Percentiles rank a stretch among this genome's conserved stretches.
Evolutionary conservation across 2,797 vertebrate genomes (phyloP).

Genomic region (Enoplosus armatus): DNA sequence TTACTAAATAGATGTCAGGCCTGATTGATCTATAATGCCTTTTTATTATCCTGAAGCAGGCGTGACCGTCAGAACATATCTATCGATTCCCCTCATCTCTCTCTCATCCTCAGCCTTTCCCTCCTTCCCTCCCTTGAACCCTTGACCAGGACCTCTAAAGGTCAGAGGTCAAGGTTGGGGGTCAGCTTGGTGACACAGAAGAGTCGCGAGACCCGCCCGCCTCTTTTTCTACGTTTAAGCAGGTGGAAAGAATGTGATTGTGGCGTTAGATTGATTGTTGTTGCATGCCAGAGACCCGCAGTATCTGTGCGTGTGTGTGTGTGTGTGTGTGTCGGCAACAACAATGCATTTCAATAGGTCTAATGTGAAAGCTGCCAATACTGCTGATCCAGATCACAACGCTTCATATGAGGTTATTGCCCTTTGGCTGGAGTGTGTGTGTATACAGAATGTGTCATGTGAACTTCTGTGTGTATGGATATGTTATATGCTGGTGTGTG

Average conservation of each 20-base stretch:
- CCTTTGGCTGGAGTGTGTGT: constrained; percentile 67
- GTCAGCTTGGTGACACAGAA: constrained; percentile 73
- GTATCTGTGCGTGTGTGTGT: constrained; percentile 9
- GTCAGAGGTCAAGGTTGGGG: constrained; percentile 89
- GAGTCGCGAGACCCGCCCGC: constrained; percentile 64
- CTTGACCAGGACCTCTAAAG: constrained; percentile 71
- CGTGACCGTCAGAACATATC: constrained; percentile 88
- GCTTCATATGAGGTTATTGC: constrained; percentile 72
- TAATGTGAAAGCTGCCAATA: constrained; percentile 87
- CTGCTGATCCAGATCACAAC: constrained; percentile 80
- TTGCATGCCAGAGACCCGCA: constrained; percentile 40
- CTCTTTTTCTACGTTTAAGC: constrained; percentile 74
- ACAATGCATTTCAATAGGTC: constrained; percentile 85
- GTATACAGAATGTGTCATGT: constrained; percentile 9
- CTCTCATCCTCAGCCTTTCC: constrained; percentile 1
- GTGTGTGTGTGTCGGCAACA: constrained; percentile 51
- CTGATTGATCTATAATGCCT: too few species aligned
- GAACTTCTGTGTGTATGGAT: constrained; percentile 31
- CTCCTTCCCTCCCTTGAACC: constrained; percentile 53
- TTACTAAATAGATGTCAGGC: too few species aligned
- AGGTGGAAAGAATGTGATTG: constrained; percentile 81
- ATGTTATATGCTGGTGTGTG: constrained; percentile 28
- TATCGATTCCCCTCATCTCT: constrained; percentile 83
- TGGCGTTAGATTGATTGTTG: constrained; percentile 81
- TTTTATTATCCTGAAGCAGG: constrained; percentile 86